Evolutionary conservation across 2,113 vertebrate species (phyloP), one percentile per base, ranked within the genome.

Genomic region (Lampris incognitus): DNA sequence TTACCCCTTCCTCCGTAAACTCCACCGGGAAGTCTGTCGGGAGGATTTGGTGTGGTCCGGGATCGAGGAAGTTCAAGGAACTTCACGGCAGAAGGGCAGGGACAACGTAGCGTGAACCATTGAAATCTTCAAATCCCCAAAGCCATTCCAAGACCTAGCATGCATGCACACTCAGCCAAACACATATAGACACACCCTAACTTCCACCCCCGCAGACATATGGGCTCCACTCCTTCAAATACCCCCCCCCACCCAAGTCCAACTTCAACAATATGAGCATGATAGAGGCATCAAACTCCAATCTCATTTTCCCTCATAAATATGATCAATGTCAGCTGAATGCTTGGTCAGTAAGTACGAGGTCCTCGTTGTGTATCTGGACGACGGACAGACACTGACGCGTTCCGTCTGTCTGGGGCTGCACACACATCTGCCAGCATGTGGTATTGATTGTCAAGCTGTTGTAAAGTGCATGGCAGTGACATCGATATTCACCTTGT

Each of bases 401-500:
- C 57, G 57, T 69, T 41, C 59, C 48, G 71, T 39, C 38, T 66
- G 70, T 58, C 50, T 60, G 42, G 55, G 63, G 80, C 54, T 48
- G 11, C 69, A 37, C 59, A 65, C 72, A 44, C 50, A 75, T 36
- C 40, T 46, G 59, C 41, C 6, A 74, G 66, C 87, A 86, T 50
- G 67, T 85, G 84, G 76, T 64, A 89, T 85, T 58, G 91, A 91
- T 90, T 74, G 72, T 6, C 56, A 66, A 52, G 84, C 76, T 6
- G 48, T 24, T 46, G 78, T 46, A 85, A 84, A 91, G 83, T 84
- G 81, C 81, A 72, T 7, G 41, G 69, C 78, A 75, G 67, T 87
- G 85, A 68, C 70, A 69, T 89, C 68, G 81, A 82, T 82, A 60
- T 83, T 85, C 82, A 89, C 86, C 88, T 88, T 75, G 76, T 82